Evolutionary conservation across 2,888 invertebrate genomes (phyloP).

Genomic region (Theretra japonica): DNA sequence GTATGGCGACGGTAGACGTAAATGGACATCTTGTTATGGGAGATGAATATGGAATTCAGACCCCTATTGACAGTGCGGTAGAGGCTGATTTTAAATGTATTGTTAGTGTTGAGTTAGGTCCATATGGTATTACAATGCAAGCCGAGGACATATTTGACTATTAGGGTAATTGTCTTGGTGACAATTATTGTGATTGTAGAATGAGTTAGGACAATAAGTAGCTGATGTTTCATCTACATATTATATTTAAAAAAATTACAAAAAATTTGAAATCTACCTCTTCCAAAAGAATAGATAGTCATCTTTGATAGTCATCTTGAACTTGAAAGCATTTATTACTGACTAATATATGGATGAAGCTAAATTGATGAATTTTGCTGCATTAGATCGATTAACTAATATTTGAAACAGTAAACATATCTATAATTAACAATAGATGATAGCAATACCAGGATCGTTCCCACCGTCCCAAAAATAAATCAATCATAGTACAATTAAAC

Average conservation of each 20-base stretch:
- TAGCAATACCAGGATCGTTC: neutral
- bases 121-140: neutral
- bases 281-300: too few relatives aligned
- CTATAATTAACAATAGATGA: neutral
- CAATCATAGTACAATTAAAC: constrained; percentile 21
- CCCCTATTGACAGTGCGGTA: neutral
- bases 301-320: too few relatives aligned
- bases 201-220: neutral
- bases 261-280: too few relatives aligned
- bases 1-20: constrained; percentile 50
- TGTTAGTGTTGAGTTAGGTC: neutral
- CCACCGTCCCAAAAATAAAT: constrained; percentile 24
- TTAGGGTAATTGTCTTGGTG: neutral
- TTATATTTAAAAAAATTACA: too few relatives aligned
- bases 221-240: too few relatives aligned
- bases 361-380: too few relatives aligned
- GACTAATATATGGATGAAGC: too few relatives aligned
- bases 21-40: constrained; percentile 32
- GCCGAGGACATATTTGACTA: neutral
- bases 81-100: neutral
- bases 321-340: too few relatives aligned
- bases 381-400: too few relatives aligned
- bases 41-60: neutral
- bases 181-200: neutral
- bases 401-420: neutral